Conservation (phyloP, 2,797 vertebrate genomes). For the Crax fasciolata region DNA sequence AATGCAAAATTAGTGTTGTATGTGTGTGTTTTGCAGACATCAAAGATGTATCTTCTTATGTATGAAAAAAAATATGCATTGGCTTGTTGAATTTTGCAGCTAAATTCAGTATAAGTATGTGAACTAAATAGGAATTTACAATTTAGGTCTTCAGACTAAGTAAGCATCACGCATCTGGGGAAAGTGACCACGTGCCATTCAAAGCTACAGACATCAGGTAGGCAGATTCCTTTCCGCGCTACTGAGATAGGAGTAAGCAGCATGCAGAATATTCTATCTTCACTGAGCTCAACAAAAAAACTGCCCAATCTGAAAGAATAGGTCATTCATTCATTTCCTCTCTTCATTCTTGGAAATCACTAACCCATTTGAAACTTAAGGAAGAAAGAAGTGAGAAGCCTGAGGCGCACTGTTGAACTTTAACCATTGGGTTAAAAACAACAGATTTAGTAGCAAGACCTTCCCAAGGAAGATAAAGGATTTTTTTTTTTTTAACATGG, state of each 20-base stretch:
- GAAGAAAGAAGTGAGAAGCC: neutral
- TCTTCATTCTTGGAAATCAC: neutral
- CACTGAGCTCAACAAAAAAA: neutral
- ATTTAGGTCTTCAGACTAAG: neutral
- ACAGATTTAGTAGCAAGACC: neutral
- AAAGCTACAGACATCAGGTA: neutral
- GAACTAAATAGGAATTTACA: neutral
- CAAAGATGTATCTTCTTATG: neutral
- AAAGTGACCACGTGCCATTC: neutral
- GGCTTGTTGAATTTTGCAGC: neutral
- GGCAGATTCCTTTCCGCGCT: neutral
- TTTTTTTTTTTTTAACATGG: neutral
- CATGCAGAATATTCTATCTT: neutral
- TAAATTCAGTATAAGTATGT: neutral
- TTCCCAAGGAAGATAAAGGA: neutral
- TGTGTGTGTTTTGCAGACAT: neutral
- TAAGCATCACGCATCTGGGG: neutral
- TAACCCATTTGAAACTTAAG: neutral
- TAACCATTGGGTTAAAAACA: neutral
- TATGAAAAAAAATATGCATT: neutral
- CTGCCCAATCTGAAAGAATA: neutral
- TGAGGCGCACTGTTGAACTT: neutral
- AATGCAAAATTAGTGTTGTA: neutral
- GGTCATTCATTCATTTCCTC: neutral
- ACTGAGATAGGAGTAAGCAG: neutral